Percentiles rank a stretch among this genome's conserved stretches.
Conservation (phyloP, 2,888 invertebrate genomes). For the Oscheius sp. region DNA sequence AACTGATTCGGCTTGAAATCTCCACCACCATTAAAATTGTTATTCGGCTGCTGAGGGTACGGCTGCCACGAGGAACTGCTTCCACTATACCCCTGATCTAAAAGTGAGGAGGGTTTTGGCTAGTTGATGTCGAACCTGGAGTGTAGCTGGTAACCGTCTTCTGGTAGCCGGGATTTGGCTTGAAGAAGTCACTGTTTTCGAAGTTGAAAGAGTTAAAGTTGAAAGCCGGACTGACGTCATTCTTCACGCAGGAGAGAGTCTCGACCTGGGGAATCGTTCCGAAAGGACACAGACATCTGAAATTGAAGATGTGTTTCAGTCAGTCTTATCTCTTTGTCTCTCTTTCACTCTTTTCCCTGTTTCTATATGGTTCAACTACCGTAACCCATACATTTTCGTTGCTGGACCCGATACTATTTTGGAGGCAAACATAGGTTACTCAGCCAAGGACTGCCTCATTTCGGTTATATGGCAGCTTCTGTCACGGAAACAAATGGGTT, state of each 20-base stretch:
- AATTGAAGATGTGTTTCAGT: conserved; percentile 45
- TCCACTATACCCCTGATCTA: conserved; percentile 18
- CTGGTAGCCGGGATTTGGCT: conserved; percentile 46
- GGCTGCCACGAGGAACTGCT: conserved; percentile 25
- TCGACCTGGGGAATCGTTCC: conserved; percentile 70
- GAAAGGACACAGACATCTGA: conserved; percentile 68
- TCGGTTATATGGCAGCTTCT: too few species aligned
- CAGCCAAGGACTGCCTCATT: too few species aligned
- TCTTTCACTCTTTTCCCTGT: too few species aligned
- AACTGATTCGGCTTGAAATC: conserved; percentile 44
- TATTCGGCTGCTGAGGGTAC: neutral
- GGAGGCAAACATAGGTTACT: too few species aligned
- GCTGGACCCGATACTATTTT: too few species aligned
- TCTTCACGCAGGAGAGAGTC: conserved; percentile 63
- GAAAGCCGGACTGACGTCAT: conserved; percentile 40
- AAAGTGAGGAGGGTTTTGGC: neutral
- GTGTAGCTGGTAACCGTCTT: conserved; percentile 26
- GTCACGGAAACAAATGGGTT: too few species aligned
- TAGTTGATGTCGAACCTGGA: too few species aligned
- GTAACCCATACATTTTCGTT: too few species aligned
- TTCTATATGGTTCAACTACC: too few species aligned
- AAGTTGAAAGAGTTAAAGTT: conserved; percentile 31
- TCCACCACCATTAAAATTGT: neutral
- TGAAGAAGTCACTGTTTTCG: conserved; percentile 41
- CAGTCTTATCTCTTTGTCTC: too few species aligned